Base-by-base conservation (phyloP, 2,797 vertebrate genomes). In the Mormyrus proboscirostris region DNA sequence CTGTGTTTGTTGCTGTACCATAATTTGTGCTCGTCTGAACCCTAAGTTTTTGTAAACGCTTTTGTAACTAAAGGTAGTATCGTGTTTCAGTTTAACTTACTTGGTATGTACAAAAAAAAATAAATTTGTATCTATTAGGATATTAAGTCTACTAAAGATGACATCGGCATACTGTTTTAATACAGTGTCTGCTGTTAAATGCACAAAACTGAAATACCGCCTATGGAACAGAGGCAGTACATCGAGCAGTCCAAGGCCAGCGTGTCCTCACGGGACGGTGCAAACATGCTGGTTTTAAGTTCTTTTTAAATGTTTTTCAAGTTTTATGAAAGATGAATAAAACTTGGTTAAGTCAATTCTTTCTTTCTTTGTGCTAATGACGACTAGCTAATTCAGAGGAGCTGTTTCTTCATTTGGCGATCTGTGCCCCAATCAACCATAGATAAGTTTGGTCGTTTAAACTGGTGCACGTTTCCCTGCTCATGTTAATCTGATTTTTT, bases 1-100 rank as follows among this genome's bases (percentile, higher is more conserved):
- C 79, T 89, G 50, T 55, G 16, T 16, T 41, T 44, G 38, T 69
- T 51, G 22, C 50, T 50, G 55, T 86, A 47, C 73, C 84, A 79
- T 90, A 85, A 89, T 86, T 73, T 44, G 89, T 88, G 86, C 89
- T 90, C 29, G 87, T 90, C 87, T 90, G 88, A 84, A 82, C 62
- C 87, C 79, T 84, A 44, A 85, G 53, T 88, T 82, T 84, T 49
- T 88, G 86, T 90, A 38, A 38, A 69, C 16, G 29, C 76, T 87
- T 59, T 29, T 88, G 86, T 89, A 88, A 84, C 57, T 88, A 44
- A 90, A 79, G 73, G 38, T 79, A 79, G 41, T 50, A 83, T 88
- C 51, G 38, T 50, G 73, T 79, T 79, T 79, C 73, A 79, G 73
- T 69, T 85, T 38, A 57, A 55, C 29, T 14, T 73, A 41, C 59